Conservation (phyloP, 2,888 invertebrate genomes). For the Hemistola chrysoprasaria region DNA sequence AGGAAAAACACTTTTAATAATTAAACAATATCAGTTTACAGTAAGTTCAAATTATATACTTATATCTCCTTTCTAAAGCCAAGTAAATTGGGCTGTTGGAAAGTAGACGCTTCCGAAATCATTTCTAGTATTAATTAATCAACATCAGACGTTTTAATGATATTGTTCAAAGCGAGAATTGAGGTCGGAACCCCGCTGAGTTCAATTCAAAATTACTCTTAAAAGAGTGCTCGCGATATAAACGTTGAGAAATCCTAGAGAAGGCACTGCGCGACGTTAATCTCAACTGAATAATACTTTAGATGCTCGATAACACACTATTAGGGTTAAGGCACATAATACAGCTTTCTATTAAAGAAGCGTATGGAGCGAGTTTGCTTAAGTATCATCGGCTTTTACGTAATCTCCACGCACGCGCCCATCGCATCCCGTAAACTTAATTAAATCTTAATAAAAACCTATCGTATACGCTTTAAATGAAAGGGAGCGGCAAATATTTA, state of each 20-base stretch:
- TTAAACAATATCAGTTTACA: conserved; percentile 13
- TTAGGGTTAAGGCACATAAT: conserved; percentile 73
- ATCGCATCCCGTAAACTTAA: conserved; percentile 57
- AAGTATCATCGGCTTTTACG: conserved; percentile 36
- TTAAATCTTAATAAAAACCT: conserved; percentile 72
- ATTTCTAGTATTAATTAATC: conserved; percentile 55
- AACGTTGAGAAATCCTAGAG: conserved; percentile 59
- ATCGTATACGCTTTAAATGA: conserved; percentile 33
- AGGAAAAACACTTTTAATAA: conserved; percentile 1
- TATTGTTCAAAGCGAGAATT: conserved; percentile 43
- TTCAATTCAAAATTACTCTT: conserved; percentile 39
- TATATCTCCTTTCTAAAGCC: conserved; percentile 21
- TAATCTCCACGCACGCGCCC: conserved; percentile 58
- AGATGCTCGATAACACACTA: conserved; percentile 73
- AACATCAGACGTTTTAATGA: conserved; percentile 48
- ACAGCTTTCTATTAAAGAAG: conserved; percentile 65
- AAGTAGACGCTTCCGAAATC: conserved; percentile 41
- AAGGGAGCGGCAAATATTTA: conserved; percentile 36
- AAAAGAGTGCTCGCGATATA: conserved; percentile 39
- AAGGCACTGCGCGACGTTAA: conserved; percentile 55
- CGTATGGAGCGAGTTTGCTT: conserved; percentile 40
- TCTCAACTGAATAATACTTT: conserved; percentile 78
- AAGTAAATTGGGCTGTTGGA: conserved; percentile 32
- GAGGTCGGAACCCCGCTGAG: conserved; percentile 36
- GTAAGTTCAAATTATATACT: conserved; percentile 14